Evolutionary conservation across 1,140 invertebrate species (phyloP).

Genomic region (Calephelis virginiensis): DNA sequence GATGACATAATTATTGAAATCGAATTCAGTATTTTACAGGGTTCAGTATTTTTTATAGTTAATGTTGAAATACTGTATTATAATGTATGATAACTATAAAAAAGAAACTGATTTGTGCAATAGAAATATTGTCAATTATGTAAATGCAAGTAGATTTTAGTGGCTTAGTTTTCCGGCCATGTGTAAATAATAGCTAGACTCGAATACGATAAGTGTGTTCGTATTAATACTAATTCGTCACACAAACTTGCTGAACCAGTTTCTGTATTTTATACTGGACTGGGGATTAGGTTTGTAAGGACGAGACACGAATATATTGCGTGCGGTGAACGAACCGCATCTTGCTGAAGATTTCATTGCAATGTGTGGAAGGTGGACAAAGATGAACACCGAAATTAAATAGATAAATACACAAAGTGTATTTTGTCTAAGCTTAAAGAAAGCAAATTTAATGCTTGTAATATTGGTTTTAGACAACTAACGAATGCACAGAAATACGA

Average conservation of each 20-base stretch:
- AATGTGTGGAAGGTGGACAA: no score
- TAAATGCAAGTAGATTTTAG: neutral
- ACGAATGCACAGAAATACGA: no score
- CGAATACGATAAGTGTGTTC: neutral
- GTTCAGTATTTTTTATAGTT: no score
- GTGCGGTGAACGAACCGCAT: neutral
- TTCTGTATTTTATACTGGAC: constrained; percentile 8
- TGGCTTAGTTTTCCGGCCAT: neutral
- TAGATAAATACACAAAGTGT: no score
- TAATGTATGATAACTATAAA: neutral
- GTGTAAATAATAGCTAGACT: neutral
- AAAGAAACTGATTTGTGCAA: neutral
- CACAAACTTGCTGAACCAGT: constrained; percentile 7
- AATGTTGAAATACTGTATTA: no score
- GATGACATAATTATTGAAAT: no score
- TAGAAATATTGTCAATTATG: neutral
- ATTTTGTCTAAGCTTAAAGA: no score
- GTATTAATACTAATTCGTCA: constrained; percentile 19
- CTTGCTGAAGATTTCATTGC: no score
- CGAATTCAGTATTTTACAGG: no score
- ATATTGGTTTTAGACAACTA: no score
- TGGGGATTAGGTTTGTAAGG: neutral
- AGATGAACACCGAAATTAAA: no score
- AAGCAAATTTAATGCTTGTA: no score
- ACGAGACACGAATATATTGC: neutral